Evolutionary conservation across 2,113 vertebrate genomes (phyloP).

Genomic region (Pantherophis guttatus): DNA sequence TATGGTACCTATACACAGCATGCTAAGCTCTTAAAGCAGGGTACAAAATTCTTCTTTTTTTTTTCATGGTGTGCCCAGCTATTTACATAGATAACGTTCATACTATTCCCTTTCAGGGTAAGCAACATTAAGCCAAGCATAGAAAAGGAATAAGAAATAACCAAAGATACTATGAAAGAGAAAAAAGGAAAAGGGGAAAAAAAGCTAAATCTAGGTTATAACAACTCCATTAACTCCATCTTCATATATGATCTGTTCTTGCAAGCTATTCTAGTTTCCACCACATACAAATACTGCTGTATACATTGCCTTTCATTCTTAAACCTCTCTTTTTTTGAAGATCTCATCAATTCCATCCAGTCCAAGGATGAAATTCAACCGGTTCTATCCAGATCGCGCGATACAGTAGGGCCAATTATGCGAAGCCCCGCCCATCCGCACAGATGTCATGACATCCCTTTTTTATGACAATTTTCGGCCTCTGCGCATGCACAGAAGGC

Average conservation of each 20-base stretch:
- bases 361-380: too few relatives aligned
- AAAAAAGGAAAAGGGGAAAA: background rate
- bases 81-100: background rate
- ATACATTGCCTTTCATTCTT: background rate
- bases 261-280: background rate
- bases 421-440: too few relatives aligned
- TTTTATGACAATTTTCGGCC: too few relatives aligned
- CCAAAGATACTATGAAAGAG: background rate
- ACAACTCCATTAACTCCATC: background rate
- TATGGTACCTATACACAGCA: background rate
- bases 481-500: too few relatives aligned
- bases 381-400: too few relatives aligned
- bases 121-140: background rate
- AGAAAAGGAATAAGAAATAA: background rate
- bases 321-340: background rate
- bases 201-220: background rate
- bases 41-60: background rate
- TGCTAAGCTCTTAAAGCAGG: background rate
- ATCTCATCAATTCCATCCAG: background rate
- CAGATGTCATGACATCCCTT: too few relatives aligned
- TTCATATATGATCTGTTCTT: background rate
- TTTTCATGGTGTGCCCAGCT: background rate
- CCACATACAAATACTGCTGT: background rate
- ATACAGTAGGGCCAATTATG: too few relatives aligned
- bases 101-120: background rate